Evolutionary conservation across 2,113 vertebrate genomes (phyloP).

Genomic region (Arothron firmamentum): DNA sequence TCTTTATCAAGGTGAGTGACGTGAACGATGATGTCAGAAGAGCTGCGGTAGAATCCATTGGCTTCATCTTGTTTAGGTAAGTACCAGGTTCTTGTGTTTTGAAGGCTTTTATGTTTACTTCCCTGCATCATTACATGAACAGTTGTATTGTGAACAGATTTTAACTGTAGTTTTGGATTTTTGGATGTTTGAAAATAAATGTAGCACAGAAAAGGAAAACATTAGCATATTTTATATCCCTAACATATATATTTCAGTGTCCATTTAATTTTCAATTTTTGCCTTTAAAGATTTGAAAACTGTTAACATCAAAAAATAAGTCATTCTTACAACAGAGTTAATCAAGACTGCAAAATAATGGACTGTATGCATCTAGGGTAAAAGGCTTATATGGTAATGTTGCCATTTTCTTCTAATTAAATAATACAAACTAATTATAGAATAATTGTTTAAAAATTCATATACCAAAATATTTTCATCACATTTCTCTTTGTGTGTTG

Average conservation of each 20-base stretch:
- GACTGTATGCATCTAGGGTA: not conserved
- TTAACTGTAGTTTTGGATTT: not conserved
- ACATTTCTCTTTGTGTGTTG: not conserved
- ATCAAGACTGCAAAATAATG: no score
- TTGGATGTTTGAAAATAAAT: not conserved
- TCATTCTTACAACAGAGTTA: constrained; percentile 16
- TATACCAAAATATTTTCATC: not conserved
- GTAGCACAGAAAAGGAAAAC: not conserved
- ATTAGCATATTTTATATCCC: not conserved
- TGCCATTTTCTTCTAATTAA: not conserved
- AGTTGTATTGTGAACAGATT: no score
- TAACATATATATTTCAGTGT: constrained; percentile 22
- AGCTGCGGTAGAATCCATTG: constrained; percentile 96
- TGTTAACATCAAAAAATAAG: constrained; percentile 35
- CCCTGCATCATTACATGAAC: not conserved
- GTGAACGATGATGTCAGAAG: constrained; percentile 96
- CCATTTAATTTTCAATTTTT: constrained; percentile 9
- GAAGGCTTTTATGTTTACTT: not conserved
- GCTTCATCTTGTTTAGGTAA: constrained; percentile 99
- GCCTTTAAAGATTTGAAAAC: constrained; percentile 22
- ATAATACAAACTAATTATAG: not conserved
- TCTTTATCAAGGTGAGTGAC: constrained; percentile 85
- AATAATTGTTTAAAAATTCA: not conserved
- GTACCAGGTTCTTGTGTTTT: constrained; percentile 9
- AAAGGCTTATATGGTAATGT: not conserved